Percentiles rank a stretch among this genome's conserved stretches.
phyloP scores from a whole-genome alignment of 2,113 vertebrate species.

The Leptosomus discolor region DNA sequence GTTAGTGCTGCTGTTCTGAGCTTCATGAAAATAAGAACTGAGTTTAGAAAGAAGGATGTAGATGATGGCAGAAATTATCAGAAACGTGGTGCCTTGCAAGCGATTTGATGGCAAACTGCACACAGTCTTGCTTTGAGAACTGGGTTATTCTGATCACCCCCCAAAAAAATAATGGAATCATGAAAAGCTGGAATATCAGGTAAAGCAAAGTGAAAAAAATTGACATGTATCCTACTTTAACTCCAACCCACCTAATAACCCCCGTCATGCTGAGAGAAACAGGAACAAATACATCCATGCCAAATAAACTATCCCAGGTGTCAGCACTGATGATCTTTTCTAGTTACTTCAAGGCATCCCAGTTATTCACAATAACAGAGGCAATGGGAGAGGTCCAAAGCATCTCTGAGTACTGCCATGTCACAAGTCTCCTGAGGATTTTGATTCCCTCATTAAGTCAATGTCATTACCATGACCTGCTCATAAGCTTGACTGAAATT shows the following conservation, averaged over 20 bases:
- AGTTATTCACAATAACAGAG: background rate
- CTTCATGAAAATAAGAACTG: background rate
- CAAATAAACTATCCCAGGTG: background rate
- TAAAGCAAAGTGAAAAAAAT: background rate
- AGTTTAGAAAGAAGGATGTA: background rate
- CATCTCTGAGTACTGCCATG: background rate
- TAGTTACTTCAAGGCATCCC: background rate
- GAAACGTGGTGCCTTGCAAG: background rate
- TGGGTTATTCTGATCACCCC: background rate
- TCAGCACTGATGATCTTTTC: background rate
- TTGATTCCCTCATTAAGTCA: background rate
- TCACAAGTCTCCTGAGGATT: background rate
- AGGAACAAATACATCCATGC: background rate
- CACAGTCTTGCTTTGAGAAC: background rate
- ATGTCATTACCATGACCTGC: background rate
- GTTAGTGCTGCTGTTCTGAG: background rate
- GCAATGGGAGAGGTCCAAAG: background rate
- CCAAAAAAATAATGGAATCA: background rate
- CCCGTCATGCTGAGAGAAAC: background rate
- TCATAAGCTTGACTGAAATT: slow-evolving; percentile 16
- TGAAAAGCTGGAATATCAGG: background rate
- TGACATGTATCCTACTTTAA: background rate
- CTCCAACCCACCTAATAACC: background rate
- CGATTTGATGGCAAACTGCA: background rate
- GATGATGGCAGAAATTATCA: background rate